These are phyloP conservation scores for Lamprologus lemairii DNA, from an alignment of 2,113 vertebrate genomes.

Conservation along the genomic window DNA sequence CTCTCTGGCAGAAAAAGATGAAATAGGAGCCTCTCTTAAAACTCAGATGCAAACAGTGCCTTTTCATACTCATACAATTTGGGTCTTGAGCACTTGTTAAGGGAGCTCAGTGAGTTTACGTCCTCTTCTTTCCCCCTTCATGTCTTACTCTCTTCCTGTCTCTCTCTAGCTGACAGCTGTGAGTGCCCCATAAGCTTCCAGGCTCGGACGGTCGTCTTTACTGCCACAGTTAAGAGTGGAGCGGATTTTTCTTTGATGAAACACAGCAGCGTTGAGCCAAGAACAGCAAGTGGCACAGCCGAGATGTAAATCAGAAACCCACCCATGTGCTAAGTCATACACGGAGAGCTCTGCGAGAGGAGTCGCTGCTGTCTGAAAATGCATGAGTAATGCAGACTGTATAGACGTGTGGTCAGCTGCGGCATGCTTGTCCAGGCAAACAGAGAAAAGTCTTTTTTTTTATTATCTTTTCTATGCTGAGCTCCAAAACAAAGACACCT, in stretches of 20 bases:
- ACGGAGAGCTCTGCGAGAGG: conserved; percentile 67
- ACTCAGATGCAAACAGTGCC: conserved; percentile 11
- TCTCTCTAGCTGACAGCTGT: conserved; percentile 41
- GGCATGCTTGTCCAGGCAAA: conserved; percentile 42
- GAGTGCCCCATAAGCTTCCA: background rate
- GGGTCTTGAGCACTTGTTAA: background rate
- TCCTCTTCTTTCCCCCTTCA: background rate
- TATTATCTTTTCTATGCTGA: background rate
- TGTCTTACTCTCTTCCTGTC: background rate
- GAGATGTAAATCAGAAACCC: conserved; percentile 78
- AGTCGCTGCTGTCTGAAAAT: conserved; percentile 80
- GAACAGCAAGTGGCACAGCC: conserved; percentile 78
- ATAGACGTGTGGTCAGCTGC: conserved; percentile 71
- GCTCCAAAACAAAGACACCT: conserved; percentile 23
- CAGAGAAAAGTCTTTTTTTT: background rate
- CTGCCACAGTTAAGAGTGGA: conserved; percentile 50
- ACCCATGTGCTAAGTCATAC: conserved; percentile 77
- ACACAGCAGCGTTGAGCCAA: conserved; percentile 69
- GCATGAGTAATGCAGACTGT: conserved; percentile 78
- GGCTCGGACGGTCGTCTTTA: conserved; percentile 33
- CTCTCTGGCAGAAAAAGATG: background rate
- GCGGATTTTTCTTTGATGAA: conserved; percentile 80
- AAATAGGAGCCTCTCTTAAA: background rate
- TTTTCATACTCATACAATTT: background rate
- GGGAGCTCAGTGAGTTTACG: background rate